Evolutionary conservation across 2,797 vertebrate genomes (phyloP).

Genomic region (Amblyraja radiata): DNA sequence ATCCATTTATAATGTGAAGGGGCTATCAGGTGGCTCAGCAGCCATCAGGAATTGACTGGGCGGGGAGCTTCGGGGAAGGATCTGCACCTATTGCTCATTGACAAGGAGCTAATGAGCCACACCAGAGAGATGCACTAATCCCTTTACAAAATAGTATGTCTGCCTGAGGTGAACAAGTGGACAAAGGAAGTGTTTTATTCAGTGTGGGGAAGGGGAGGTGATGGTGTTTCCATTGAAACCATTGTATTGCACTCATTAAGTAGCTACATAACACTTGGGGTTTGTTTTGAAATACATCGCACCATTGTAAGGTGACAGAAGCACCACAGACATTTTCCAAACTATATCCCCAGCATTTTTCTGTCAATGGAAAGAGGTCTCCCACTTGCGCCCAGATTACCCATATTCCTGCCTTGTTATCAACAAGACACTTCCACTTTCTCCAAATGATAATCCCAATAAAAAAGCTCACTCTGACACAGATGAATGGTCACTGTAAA

Average conservation of each 20-base stretch:
- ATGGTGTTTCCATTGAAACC: neutral
- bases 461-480: neutral
- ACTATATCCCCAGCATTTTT: neutral
- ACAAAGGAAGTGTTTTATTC: constrained; percentile 23
- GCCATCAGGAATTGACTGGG: constrained; percentile 17
- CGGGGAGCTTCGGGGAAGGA: neutral
- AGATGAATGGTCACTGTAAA: neutral
- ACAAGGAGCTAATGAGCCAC: constrained; percentile 17
- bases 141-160: neutral
- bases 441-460: neutral
- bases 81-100: neutral
- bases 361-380: neutral
- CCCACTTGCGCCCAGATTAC: neutral
- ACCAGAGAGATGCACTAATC: constrained; percentile 11
- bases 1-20: constrained; percentile 6
- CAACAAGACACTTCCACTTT: neutral
- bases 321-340: neutral
- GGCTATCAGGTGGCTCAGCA: neutral
- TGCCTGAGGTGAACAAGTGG: constrained; percentile 31
- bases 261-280: neutral
- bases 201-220: neutral
- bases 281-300: constrained; percentile 8
- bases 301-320: neutral
- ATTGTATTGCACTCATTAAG: constrained; percentile 28
- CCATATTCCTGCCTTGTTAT: neutral